phyloP scores from a whole-genome alignment of 2,113 vertebrate genomes.

The Corythaeola cristata region DNA sequence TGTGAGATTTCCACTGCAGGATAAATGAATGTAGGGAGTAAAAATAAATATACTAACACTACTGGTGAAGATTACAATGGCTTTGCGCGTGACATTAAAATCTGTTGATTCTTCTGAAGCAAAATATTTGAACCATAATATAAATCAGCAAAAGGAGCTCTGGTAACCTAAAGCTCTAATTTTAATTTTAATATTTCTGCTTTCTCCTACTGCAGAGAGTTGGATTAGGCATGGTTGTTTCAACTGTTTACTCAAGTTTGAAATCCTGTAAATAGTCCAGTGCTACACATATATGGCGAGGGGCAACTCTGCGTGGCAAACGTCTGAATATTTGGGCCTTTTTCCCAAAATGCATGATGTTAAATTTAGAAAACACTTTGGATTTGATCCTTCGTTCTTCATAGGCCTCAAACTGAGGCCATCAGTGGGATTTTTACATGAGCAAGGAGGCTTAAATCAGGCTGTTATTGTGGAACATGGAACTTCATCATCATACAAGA shows the following conservation, averaged over 20 bases:
- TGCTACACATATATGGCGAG: slow-evolving; percentile 51
- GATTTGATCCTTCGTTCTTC: slow-evolving; percentile 9
- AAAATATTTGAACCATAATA: neutral
- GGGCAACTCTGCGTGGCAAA: neutral
- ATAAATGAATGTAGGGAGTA: neutral
- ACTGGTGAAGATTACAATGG: neutral
- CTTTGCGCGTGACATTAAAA: neutral
- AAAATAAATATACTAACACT: neutral
- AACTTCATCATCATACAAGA: neutral
- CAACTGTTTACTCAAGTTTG: slow-evolving; percentile 24
- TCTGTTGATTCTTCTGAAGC: neutral
- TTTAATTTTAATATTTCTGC: slow-evolving; percentile 25
- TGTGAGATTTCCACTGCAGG: neutral
- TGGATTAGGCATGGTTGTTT: neutral
- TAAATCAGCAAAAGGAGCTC: neutral
- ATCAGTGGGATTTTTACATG: neutral
- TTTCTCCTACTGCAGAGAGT: neutral
- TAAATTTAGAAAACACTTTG: slow-evolving; percentile 59
- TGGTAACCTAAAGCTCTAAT: neutral
- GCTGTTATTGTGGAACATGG: neutral
- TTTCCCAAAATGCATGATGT: slow-evolving; percentile 16
- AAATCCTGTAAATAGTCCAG: slow-evolving; percentile 39
- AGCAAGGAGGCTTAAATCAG: neutral
- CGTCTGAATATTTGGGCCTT: slow-evolving; percentile 14
- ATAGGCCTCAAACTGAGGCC: neutral